A percentile compares a stretch with the other conserved stretches of the same genome.
phyloP scores from a whole-genome alignment of 2,113 vertebrate species.

The Geothlypis trichas region DNA sequence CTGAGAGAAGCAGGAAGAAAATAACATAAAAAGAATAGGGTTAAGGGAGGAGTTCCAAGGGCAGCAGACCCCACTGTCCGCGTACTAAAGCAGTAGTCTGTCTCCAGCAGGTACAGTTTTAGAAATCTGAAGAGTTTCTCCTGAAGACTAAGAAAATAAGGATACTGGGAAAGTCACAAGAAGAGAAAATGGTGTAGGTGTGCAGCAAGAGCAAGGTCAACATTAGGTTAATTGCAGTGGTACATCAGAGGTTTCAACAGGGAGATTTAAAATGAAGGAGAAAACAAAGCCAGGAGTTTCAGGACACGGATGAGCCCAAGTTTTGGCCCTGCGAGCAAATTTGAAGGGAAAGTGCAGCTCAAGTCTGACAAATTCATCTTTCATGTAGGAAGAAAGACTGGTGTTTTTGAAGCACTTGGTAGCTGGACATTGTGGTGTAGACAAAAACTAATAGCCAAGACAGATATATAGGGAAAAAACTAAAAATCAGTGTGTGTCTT shows the following conservation, averaged over 20 bases:
- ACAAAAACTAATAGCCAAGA: constrained; percentile 8
- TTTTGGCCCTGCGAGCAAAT: not conserved
- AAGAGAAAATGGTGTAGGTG: not conserved
- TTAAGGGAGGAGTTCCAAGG: not conserved
- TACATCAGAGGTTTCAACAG: not conserved
- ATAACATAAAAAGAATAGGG: not conserved
- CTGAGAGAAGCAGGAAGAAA: not conserved
- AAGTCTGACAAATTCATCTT: not conserved
- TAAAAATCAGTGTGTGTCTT: not conserved
- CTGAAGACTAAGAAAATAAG: not conserved
- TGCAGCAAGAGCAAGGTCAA: not conserved
- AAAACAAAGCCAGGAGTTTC: not conserved
- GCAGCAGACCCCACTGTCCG: not conserved
- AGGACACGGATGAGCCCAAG: not conserved
- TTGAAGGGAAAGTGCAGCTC: not conserved
- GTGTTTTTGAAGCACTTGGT: not conserved
- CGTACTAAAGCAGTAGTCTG: not conserved
- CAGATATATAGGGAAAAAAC: not conserved
- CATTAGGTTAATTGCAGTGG: not conserved
- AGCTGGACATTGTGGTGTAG: not conserved
- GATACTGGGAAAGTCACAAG: not conserved
- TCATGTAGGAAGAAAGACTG: not conserved
- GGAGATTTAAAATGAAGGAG: not conserved
- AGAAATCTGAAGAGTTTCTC: not conserved
- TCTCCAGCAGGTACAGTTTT: not conserved